Evolutionary conservation across 2,888 invertebrate species (phyloP), one percentile per base, ranked within the genome.

Genomic region (Beris chalybata): DNA sequence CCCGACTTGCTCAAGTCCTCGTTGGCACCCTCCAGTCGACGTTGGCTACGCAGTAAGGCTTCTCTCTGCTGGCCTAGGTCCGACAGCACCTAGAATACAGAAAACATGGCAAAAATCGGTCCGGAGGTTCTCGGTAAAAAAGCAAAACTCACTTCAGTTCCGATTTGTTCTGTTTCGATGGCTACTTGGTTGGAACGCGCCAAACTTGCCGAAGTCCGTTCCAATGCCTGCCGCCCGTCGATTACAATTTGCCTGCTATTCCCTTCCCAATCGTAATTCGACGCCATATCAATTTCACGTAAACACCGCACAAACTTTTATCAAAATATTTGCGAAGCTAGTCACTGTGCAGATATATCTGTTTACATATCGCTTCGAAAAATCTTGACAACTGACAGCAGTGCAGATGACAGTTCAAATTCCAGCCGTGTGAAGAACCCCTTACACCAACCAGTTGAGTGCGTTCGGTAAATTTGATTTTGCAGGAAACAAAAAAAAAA

Each of bases 41-140:
- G 84, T 72, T 86, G 85, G 3, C 87, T 85, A 66, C 91, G 80
- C 4, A 89, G 75, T 4, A 94, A 78, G 0, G 89, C 83, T 75
- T 93, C 92, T 65, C 93, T 80, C 78, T 93, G 93, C 68, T 85
- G 85, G 2, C 87, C 87, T 45, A 94, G 80, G 73, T 93, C 93
- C 0, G 86, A 85, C 6, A 93, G 83, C 2, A 92, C 90, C 81
- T 82, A 67, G 22, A 22, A 22, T 22, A 22, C 22, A 22, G 1
- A 9, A 67, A 65, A 57, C 29, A 0, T 1, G 31, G 3, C 13
- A 4, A 0, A 22, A 31, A 5, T 13, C 4, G 31, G 15, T 31
- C 48, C 12, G 6, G 3, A 44, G 2, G 11, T 54, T 9, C 6
- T 9, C 31, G 22, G 3, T 4, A 38, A 55, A 55, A n/a, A 44